These are phyloP conservation scores for Misgurnus mizolepis DNA, from an alignment of 2,113 vertebrate species.

Conservation along the genomic window DNA sequence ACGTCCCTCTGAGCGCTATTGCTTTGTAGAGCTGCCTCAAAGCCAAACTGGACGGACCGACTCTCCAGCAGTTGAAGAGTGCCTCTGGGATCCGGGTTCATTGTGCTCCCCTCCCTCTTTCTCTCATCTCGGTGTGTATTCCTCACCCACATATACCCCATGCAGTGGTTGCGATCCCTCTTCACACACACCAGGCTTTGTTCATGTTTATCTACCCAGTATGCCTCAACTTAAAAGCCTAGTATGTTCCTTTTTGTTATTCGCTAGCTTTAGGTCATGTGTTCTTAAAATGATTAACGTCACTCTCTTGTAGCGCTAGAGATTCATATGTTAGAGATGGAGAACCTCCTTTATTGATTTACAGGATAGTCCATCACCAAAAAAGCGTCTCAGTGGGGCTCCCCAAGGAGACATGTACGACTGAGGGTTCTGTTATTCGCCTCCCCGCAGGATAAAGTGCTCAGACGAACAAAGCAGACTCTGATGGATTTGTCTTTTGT, in stretches of 20 bases:
- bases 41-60: constrained; percentile 49
- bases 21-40: constrained; percentile 57
- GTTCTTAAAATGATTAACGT: constrained; percentile 61
- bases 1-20: constrained; percentile 33
- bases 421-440: constrained; percentile 55
- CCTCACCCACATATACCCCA: constrained; percentile 46
- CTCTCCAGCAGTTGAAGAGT: constrained; percentile 53
- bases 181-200: constrained; percentile 26
- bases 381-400: constrained; percentile 42
- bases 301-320: constrained; percentile 51
- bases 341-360: constrained; percentile 65
- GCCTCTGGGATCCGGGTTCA: constrained; percentile 52
- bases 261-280: background rate
- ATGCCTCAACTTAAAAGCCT: background rate
- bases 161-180: constrained; percentile 31
- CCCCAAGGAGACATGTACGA: constrained; percentile 48
- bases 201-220: constrained; percentile 37
- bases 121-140: constrained; percentile 51
- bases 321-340: constrained; percentile 65
- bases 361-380: constrained; percentile 63
- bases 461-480: constrained; percentile 61
- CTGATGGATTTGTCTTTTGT: constrained; percentile 68
- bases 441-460: constrained; percentile 61
- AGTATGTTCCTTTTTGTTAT: constrained; percentile 7
- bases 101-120: constrained; percentile 44